Evolutionary conservation across 30 jellyfish, hydroid and myxozoan genomes (phyloP).

Genomic region (Aurelia aurita): DNA sequence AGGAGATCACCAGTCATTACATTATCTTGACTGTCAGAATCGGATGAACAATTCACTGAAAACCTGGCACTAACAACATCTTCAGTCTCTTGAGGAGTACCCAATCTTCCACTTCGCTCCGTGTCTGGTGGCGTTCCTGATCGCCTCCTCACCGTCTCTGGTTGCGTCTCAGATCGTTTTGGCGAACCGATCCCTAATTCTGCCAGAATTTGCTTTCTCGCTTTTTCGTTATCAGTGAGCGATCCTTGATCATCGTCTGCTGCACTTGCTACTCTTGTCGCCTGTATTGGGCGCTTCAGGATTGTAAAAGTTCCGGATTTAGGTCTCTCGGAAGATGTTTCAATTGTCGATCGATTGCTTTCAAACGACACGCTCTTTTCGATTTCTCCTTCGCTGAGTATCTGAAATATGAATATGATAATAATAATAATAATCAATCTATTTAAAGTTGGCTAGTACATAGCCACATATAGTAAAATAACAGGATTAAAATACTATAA

Average conservation of each 20-base stretch:
- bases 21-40: constrained; percentile 6
- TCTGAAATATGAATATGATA: too few species aligned
- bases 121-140: neutral
- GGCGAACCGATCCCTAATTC: constrained; percentile 16
- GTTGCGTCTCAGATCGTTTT: neutral
- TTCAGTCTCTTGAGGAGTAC: too few species aligned
- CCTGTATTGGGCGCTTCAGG: constrained; percentile 29
- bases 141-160: neutral
- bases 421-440: too few species aligned
- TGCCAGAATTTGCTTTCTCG: constrained; percentile 8
- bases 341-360: constrained; percentile 5
- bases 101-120: neutral
- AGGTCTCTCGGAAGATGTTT: too few species aligned
- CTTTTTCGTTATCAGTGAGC: constrained; percentile 6
- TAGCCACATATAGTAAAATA: too few species aligned
- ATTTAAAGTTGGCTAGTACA: too few species aligned
- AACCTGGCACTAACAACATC: too few species aligned
- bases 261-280: neutral
- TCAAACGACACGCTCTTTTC: neutral
- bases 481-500: too few species aligned
- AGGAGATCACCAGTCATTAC: constrained; percentile 35
- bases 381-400: neutral
- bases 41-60: too few species aligned
- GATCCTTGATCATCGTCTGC: constrained; percentile 6
- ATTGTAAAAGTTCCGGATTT: constrained; percentile 25